A percentile compares a stretch with the other conserved stretches of the same genome.
Conservation (phyloP, 2,113 vertebrate genomes). For the Acanthochromis polyacanthus region DNA sequence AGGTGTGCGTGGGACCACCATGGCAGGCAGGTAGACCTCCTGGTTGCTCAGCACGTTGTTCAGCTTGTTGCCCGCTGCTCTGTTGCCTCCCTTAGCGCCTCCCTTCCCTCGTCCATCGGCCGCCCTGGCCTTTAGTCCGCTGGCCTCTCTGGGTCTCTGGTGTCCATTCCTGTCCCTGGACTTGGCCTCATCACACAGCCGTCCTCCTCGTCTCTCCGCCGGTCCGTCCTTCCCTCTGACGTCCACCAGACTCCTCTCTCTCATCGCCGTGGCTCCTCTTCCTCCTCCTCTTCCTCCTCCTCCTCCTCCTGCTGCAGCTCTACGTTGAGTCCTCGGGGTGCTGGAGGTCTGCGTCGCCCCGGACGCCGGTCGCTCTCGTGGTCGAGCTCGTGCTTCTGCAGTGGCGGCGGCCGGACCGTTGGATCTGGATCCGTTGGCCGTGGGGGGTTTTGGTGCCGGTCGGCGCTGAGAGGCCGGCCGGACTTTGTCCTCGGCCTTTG, state of each 20-base stretch:
- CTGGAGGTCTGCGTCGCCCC: constrained; percentile 47
- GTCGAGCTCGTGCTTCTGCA: constrained; percentile 44
- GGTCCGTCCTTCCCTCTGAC: constrained; percentile 57
- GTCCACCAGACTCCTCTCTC: constrained; percentile 59
- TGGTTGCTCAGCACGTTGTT: constrained; percentile 46
- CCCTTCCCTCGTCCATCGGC: constrained; percentile 63
- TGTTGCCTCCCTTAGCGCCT: constrained; percentile 43
- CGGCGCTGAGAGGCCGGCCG: constrained; percentile 81
- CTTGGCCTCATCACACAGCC: constrained; percentile 72
- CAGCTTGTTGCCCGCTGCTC: constrained; percentile 31
- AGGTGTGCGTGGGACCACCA: constrained; percentile 82
- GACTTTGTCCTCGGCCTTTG: constrained; percentile 92
- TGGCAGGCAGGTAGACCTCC: constrained; percentile 73
- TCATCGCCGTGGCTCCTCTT: constrained; percentile 79
- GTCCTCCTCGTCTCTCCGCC: constrained; percentile 58
- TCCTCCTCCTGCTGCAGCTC: constrained; percentile 28
- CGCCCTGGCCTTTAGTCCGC: constrained; percentile 45
- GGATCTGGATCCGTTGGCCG: constrained; percentile 73
- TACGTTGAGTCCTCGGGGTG: constrained; percentile 51
- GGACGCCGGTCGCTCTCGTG: constrained; percentile 48
- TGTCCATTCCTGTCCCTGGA: constrained; percentile 55
- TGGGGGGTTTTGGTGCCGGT: constrained; percentile 66
- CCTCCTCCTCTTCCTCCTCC: constrained; percentile 67
- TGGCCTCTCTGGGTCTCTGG: constrained; percentile 54
- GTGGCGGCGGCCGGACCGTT: constrained; percentile 70